These are phyloP conservation scores for Hybognathus amarus DNA, from an alignment of 2,797 vertebrate genomes.

Conservation along the genomic window DNA sequence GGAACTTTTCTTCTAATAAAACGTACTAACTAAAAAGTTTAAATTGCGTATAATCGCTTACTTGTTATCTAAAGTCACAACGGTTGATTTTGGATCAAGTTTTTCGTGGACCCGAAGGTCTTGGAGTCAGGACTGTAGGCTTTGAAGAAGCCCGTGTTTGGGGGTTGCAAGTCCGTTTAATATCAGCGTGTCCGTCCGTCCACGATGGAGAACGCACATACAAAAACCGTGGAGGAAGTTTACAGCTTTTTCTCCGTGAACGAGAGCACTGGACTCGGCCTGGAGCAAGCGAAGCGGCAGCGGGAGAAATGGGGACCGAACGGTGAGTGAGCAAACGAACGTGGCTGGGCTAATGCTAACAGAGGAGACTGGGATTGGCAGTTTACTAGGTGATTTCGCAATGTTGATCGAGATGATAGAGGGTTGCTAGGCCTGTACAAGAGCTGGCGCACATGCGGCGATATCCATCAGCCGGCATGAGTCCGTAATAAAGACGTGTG, in stretches of 20 bases:
- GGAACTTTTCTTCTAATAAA: slow-evolving; percentile 3
- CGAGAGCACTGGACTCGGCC: slow-evolving; percentile 94
- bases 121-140: slow-evolving; percentile 6
- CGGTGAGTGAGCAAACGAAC: slow-evolving; percentile 79
- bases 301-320: slow-evolving; percentile 93
- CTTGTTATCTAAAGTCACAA: neutral
- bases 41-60: neutral
- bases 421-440: neutral
- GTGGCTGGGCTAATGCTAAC: slow-evolving; percentile 43
- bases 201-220: slow-evolving; percentile 98
- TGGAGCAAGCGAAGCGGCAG: slow-evolving; percentile 94
- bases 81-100: slow-evolving; percentile 18
- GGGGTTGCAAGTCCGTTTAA: slow-evolving; percentile 23
- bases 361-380: neutral
- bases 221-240: slow-evolving; percentile 99
- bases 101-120: slow-evolving; percentile 26
- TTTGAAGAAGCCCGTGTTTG: slow-evolving; percentile 7
- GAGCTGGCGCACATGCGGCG: neutral
- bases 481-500: slow-evolving; percentile 75
- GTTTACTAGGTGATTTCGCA: slow-evolving; percentile 9
- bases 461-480: slow-evolving; percentile 53
- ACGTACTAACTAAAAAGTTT: neutral
- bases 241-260: slow-evolving; percentile 93
- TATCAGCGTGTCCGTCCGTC: slow-evolving; percentile 56
- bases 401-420: neutral